Evolutionary conservation across 2,797 vertebrate species (phyloP), one percentile per base, ranked within the genome.

Genomic region (Bovichtus variegatus): DNA sequence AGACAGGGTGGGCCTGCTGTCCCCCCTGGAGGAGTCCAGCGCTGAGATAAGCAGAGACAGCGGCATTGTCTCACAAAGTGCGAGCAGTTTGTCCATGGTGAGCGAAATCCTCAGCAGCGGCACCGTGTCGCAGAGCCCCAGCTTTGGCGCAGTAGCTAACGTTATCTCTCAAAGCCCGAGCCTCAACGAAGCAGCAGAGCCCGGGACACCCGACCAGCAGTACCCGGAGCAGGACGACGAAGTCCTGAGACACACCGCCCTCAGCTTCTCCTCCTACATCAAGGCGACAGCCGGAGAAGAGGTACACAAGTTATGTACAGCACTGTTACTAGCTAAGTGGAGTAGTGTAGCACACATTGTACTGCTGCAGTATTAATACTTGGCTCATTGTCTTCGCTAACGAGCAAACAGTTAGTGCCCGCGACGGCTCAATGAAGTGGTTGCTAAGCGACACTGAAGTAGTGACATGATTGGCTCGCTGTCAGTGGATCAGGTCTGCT

Each of bases 61-160:
- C 87, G 98, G 98, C 38, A 92, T 96, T 9, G 97, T 98, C 8
- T 99, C 98, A 0, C 97, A 98, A 67, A 98, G 97, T 69, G 96
- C 96, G 12, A 99, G 98, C 92, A 97, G 94, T 36, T 71, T 97
- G 64, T 99, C 97, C 3, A 96, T 95, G 94, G 80, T 95, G 36
- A 96, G 95, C 62, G 95, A 96, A 3, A 91, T 94, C 85, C 89
- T 94, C 21, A 96, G 95, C 93, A 94, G 94, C 92, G 94, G 95
- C 61, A 91, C 94, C 8, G 96, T 98, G 80, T 99, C 97, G 5
- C 97, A 97, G 87, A 99, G 97, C 86, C 96, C 96, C 57, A 99
- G 96, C 78, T 95, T 96, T 67, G 96, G 95, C 40, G 96, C 95
- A 11, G 94, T 93, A 0, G 89, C 88, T 50, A 94, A 95, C 21